Percentiles rank a stretch among this genome's conserved stretches.
Evolutionary conservation across 2,888 invertebrate species (phyloP).

Genomic region (Trissolcus brochymenae): DNA sequence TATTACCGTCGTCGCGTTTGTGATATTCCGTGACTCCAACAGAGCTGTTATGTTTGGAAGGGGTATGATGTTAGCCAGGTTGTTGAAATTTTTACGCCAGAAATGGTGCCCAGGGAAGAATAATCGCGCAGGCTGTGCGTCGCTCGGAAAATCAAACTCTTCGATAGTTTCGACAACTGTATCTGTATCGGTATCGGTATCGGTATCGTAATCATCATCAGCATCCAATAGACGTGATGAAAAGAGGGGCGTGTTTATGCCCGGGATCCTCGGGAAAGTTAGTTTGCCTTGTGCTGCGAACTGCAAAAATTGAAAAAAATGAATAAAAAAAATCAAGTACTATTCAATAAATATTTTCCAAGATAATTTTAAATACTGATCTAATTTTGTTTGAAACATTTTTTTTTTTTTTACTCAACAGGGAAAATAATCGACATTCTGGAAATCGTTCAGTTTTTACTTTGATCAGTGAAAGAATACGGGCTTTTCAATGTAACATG

Average conservation of each 20-base stretch:
- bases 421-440: too few relatives aligned
- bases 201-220: background rate
- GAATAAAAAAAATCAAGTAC: too few relatives aligned
- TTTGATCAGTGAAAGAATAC: background rate
- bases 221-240: background rate
- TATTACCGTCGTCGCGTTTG: constrained; percentile 36
- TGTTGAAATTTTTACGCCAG: background rate
- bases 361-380: too few relatives aligned
- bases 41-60: constrained; percentile 54
- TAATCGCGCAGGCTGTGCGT: constrained; percentile 10
- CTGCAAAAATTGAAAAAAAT: too few relatives aligned
- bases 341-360: too few relatives aligned
- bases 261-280: constrained; percentile 58
- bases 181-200: constrained; percentile 7
- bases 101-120: constrained; percentile 36
- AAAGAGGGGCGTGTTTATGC: constrained; percentile 52
- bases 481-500: constrained; percentile 22
- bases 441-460: background rate
- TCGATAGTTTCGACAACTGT: constrained; percentile 30
- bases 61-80: constrained; percentile 39
- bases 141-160: background rate
- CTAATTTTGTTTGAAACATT: too few relatives aligned
- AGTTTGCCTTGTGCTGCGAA: constrained; percentile 42
- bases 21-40: constrained; percentile 40
- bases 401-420: too few relatives aligned